phyloP scores from a whole-genome alignment of 2,113 vertebrate species.

The Hippocampus abdominalis region DNA sequence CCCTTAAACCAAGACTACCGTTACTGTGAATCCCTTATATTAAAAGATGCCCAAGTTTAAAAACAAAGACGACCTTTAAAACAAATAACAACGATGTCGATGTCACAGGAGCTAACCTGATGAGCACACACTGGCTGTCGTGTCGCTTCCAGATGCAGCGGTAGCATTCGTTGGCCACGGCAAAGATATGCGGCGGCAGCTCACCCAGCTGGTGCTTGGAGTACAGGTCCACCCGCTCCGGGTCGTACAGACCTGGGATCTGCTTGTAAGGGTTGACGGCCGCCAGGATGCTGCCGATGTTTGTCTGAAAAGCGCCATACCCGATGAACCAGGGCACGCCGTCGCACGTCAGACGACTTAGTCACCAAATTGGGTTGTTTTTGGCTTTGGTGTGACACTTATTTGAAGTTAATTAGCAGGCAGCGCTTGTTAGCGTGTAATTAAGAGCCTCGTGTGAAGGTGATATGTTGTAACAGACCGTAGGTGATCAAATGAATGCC shows the following conservation, averaged over 20 bases:
- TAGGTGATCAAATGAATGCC: no score
- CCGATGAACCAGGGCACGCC: neutral
- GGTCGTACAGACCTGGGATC: conserved; percentile 80
- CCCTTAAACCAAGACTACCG: no score
- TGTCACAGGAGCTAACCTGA: conserved; percentile 73
- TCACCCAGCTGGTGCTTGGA: conserved; percentile 84
- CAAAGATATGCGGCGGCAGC: conserved; percentile 88
- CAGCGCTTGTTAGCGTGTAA: no score
- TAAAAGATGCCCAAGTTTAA: no score
- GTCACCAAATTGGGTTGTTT: no score
- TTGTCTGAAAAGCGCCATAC: conserved; percentile 72
- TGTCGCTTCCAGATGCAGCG: conserved; percentile 90
- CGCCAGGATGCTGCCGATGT: conserved; percentile 89
- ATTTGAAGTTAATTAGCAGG: neutral
- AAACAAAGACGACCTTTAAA: no score
- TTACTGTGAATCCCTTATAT: no score
- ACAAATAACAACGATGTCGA: neutral
- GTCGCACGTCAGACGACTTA: neutral
- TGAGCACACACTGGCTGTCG: conserved; percentile 90
- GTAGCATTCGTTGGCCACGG: conserved; percentile 88
- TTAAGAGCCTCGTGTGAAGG: no score
- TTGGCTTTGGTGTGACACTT: no score
- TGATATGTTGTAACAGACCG: no score
- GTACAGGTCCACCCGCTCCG: conserved; percentile 80
- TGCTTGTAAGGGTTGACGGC: conserved; percentile 89